Conservation (phyloP, 35 echinoderm and acorn worm species). For the Ptychodera flava region DNA sequence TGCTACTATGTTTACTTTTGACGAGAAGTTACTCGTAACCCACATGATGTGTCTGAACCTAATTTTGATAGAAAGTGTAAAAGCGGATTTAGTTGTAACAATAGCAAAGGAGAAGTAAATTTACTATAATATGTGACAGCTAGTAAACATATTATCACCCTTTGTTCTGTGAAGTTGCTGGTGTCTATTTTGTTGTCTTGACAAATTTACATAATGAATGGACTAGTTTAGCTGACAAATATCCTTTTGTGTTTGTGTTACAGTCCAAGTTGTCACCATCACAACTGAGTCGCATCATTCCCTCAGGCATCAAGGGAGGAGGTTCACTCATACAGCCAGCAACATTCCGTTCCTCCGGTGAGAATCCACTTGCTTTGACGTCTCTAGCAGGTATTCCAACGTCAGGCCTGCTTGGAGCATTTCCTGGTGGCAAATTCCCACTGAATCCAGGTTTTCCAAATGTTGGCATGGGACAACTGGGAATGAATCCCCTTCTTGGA, state of each 20-base stretch:
- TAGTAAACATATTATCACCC: too few relatives aligned
- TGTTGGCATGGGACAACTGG: conserved; percentile 1
- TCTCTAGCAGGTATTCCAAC: not conserved
- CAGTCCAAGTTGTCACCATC: not conserved
- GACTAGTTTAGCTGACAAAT: too few relatives aligned
- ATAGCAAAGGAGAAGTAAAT: too few relatives aligned
- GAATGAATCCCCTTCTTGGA: conserved; percentile 18
- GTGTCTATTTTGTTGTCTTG: too few relatives aligned
- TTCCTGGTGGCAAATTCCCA: not conserved
- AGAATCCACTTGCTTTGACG: not conserved
- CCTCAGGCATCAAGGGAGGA: not conserved
- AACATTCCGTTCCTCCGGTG: not conserved
- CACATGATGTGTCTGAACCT: not conserved
- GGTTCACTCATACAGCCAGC: not conserved
- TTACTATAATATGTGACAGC: too few relatives aligned
- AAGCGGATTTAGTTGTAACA: not conserved
- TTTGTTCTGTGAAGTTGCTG: too few relatives aligned
- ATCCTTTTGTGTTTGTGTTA: too few relatives aligned
- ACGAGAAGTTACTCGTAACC: not conserved
- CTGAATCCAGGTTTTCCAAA: not conserved
- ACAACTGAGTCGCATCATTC: not conserved
- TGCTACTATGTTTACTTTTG: not conserved
- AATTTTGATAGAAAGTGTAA: not conserved
- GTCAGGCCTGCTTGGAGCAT: not conserved
- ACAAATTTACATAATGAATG: too few relatives aligned